Evolutionary conservation across 2,113 vertebrate species (phyloP).

Genomic region (Clarias batrachus): DNA sequence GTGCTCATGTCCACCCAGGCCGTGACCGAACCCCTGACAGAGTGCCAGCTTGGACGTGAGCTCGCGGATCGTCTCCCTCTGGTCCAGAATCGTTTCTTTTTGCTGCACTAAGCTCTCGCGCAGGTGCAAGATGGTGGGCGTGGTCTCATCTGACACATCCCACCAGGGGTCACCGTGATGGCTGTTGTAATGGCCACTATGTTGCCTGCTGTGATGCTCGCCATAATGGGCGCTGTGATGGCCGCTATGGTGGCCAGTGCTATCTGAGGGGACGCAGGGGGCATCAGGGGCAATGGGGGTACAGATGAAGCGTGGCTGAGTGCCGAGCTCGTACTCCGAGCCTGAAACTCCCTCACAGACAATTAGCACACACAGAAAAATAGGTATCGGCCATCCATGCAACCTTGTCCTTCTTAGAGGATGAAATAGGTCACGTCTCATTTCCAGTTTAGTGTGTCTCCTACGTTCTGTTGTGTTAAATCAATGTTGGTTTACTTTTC

Average conservation of each 20-base stretch:
- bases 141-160: constrained; percentile 77
- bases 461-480: not conserved
- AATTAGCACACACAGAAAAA: constrained; percentile 36
- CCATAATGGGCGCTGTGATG: constrained; percentile 59
- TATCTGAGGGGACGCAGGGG: constrained; percentile 66
- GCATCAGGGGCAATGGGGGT: constrained; percentile 73
- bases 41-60: constrained; percentile 77
- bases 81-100: constrained; percentile 81
- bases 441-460: not conserved
- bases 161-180: constrained; percentile 69
- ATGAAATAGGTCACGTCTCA: constrained; percentile 1
- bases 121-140: constrained; percentile 76
- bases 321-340: constrained; percentile 51
- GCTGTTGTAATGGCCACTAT: constrained; percentile 43
- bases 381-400: constrained; percentile 6
- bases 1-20: constrained; percentile 54
- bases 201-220: constrained; percentile 11
- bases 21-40: constrained; percentile 71
- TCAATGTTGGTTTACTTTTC: not conserved
- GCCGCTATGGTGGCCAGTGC: constrained; percentile 8
- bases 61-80: constrained; percentile 79
- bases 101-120: constrained; percentile 79
- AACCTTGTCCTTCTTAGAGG: not conserved
- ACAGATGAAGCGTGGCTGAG: constrained; percentile 77
- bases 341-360: constrained; percentile 52